phyloP scores from a whole-genome alignment of 2,888 invertebrate species.

The Torymus tubicola region DNA sequence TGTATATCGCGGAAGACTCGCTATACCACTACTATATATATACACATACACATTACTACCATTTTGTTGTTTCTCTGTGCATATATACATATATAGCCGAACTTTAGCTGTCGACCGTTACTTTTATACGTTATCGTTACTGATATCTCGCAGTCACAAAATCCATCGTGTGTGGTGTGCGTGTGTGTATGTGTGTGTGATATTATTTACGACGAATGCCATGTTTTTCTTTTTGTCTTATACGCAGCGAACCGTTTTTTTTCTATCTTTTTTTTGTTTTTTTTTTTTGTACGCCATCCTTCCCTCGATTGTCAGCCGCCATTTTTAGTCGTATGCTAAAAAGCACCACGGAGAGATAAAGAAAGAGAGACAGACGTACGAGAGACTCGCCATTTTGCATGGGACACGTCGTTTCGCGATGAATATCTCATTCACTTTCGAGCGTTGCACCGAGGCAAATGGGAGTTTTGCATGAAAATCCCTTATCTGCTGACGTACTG shows the following conservation, averaged over 20 bases:
- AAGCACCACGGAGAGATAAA: constrained; percentile 23
- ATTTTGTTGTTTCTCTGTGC: constrained; percentile 55
- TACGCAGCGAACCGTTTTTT: constrained; percentile 49
- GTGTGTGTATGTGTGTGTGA: constrained; percentile 62
- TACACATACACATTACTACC: constrained; percentile 30
- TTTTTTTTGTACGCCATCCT: constrained; percentile 25
- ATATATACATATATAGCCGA: constrained; percentile 52
- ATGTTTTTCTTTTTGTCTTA: constrained; percentile 32
- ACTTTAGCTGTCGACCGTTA: constrained; percentile 44
- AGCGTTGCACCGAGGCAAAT: neutral
- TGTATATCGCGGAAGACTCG: constrained; percentile 48
- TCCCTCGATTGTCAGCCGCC: constrained; percentile 32
- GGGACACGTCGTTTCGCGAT: neutral
- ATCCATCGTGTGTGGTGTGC: constrained; percentile 69
- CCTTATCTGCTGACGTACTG: neutral
- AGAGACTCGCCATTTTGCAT: constrained; percentile 40
- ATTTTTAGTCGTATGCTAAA: constrained; percentile 29
- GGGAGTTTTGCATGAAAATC: constrained; percentile 17
- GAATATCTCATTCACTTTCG: constrained; percentile 16
- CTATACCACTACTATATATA: neutral
- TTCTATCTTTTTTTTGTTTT: constrained; percentile 19
- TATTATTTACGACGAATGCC: constrained; percentile 57
- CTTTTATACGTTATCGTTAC: constrained; percentile 58
- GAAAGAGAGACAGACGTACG: constrained; percentile 36
- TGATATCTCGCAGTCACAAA: constrained; percentile 72